These are phyloP conservation scores for Protonemura montana DNA, from an alignment of 2,888 invertebrate species.

Conservation along the genomic window DNA sequence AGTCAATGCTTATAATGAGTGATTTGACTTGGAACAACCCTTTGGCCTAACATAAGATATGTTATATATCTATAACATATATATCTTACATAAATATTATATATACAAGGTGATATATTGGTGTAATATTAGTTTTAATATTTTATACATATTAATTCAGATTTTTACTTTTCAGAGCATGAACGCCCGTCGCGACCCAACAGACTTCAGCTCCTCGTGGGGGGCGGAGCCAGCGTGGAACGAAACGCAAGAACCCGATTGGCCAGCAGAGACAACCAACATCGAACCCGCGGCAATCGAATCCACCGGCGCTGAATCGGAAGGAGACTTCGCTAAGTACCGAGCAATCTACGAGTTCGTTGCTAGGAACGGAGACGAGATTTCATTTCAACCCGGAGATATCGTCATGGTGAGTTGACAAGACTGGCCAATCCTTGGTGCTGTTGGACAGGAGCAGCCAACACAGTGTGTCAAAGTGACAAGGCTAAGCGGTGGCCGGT, in stretches of 20 bases:
- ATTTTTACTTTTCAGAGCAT: background rate
- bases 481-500: no score
- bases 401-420: slow-evolving; percentile 74
- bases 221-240: slow-evolving; percentile 56
- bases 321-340: slow-evolving; percentile 65
- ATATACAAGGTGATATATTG: no score
- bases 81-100: no score
- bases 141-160: no score
- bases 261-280: background rate
- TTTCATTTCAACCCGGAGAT: slow-evolving; percentile 93
- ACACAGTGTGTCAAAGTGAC: no score
- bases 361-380: slow-evolving; percentile 90
- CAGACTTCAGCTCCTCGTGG: slow-evolving; percentile 65
- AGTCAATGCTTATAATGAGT: no score
- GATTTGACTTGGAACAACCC: no score
- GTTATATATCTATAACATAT: no score
- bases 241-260: slow-evolving; percentile 17
- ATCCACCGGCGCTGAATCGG: background rate
- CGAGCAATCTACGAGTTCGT: slow-evolving; percentile 93
- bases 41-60: no score
- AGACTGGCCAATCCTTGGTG: no score
- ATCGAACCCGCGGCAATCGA: background rate
- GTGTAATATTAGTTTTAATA: no score
- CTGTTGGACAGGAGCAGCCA: no score
- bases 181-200: slow-evolving; percentile 47